Base-by-base conservation (phyloP, 2,797 vertebrate genomes). In the Hippoglossus hippoglossus region DNA sequence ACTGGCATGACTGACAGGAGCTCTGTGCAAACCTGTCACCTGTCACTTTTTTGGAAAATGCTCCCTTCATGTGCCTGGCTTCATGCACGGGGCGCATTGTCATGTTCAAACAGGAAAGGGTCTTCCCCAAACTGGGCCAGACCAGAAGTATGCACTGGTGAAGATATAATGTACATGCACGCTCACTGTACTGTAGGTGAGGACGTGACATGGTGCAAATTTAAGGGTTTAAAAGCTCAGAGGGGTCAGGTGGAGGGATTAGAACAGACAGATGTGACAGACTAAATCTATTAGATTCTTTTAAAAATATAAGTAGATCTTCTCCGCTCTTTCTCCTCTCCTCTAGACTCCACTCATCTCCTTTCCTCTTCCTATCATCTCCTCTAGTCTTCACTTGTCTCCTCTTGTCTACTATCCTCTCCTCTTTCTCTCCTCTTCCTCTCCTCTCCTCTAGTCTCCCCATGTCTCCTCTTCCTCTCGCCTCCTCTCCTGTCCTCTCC, bases 181-280 rank as follows among this genome's bases (percentile, higher is more conserved):
- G 25, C 22, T 52, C 28, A 25, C n/a, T 25, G 22, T 9, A n/a
- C 8, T 34, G 22, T 6, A 34, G 22, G 18, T 50, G 31, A 67
- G 25, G 57, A 66, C 1, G 13, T 77, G 71, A 67, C 73, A 67
- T n/a, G 50, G 41, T 19, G 46, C 36, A 24, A 73, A 71, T 25
- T 24, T 24, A 36, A 22, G 13, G 57, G 56, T 52, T 70, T 57
- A 69, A 36, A 67, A 24, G 41, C 54, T 75, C 36, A 59, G 28
- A 26, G 50, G 46, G 64, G 63, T 81, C 67, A 65, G 51, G 22
- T 6, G 19, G 18, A 26, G 63, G 71, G 62, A 63, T 71, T 51
- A 44, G 9, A 51, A 58, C 56, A 41, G 75, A 64, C 39, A 75
- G 59, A 77, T 74, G 28, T 41, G 57, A 39, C 3, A 41, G 24